These are phyloP conservation scores for Chrysopilus asiliformis DNA, from an alignment of 2,888 invertebrate genomes.

Conservation along the genomic window DNA sequence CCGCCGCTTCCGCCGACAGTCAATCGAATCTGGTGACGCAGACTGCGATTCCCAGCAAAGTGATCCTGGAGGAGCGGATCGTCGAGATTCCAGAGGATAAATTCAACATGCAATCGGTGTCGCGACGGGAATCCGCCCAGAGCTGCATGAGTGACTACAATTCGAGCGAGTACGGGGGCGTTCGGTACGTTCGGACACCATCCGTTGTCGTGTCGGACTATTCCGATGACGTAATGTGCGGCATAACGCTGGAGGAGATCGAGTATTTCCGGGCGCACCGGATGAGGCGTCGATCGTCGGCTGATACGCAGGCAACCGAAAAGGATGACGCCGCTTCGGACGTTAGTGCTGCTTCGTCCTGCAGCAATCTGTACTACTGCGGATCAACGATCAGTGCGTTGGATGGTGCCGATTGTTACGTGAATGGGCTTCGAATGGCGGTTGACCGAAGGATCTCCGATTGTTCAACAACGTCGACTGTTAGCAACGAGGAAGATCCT, in stretches of 20 bases:
- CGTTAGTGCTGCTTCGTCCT: constrained; percentile 44
- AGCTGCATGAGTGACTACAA: constrained; percentile 34
- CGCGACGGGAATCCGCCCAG: constrained; percentile 37
- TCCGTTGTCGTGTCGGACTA: constrained; percentile 81
- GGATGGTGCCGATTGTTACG: constrained; percentile 38
- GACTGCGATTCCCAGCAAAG: constrained; percentile 32
- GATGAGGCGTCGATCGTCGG: constrained; percentile 28
- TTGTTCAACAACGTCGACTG: constrained; percentile 60
- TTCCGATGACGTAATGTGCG: constrained; percentile 53
- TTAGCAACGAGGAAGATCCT: constrained; percentile 55
- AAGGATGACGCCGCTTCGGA: constrained; percentile 36
- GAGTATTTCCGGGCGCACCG: constrained; percentile 43
- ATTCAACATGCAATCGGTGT: constrained; percentile 29
- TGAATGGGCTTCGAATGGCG: constrained; percentile 42
- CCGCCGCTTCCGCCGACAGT: background rate
- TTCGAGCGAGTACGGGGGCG: constrained; percentile 37
- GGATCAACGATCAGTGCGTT: constrained; percentile 43
- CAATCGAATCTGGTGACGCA: constrained; percentile 12
- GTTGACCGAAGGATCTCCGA: constrained; percentile 52
- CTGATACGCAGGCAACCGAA: constrained; percentile 25
- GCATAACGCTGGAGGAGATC: constrained; percentile 45
- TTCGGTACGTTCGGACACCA: constrained; percentile 61
- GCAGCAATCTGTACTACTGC: constrained; percentile 45
- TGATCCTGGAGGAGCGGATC: constrained; percentile 43
- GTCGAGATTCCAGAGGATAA: constrained; percentile 39